A percentile compares a stretch with the other conserved stretches of the same genome.
Conservation (phyloP, 2,113 vertebrate species). For the Dicaeum eximium region DNA sequence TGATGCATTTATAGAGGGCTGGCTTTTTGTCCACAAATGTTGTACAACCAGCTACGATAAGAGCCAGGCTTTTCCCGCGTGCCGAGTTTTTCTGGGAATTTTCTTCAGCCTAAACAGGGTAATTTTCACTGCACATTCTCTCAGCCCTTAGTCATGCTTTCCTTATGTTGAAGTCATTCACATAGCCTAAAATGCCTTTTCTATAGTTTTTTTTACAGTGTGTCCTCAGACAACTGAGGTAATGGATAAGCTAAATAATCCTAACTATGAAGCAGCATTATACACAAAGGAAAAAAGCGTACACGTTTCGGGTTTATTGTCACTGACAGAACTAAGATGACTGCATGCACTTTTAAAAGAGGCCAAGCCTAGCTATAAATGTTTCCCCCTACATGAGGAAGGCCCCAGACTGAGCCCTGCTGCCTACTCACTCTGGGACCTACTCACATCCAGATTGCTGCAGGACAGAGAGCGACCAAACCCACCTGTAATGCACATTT, state of each 20-base stretch:
- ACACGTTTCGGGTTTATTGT: neutral
- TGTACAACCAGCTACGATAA: slow-evolving; percentile 19
- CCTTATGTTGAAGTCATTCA: slow-evolving; percentile 60
- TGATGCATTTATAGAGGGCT: slow-evolving; percentile 27
- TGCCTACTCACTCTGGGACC: neutral
- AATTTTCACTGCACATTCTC: slow-evolving; percentile 57
- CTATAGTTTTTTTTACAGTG: slow-evolving; percentile 43
- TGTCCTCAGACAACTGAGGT: slow-evolving; percentile 52
- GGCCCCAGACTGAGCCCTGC: neutral
- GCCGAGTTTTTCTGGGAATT: slow-evolving; percentile 76
- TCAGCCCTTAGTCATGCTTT: slow-evolving; percentile 73
- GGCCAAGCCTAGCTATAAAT: neutral
- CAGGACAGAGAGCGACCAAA: neutral
- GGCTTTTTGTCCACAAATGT: slow-evolving; percentile 39
- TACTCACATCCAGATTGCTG: neutral
- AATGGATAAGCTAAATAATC: slow-evolving; percentile 59
- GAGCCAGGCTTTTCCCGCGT: slow-evolving; percentile 70
- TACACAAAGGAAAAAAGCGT: slow-evolving; percentile 9
- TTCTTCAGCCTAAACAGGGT: slow-evolving; percentile 59
- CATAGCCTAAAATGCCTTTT: slow-evolving; percentile 52
- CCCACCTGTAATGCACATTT: neutral
- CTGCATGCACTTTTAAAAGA: neutral
- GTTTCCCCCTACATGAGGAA: neutral
- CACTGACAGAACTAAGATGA: neutral
- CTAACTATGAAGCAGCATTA: slow-evolving; percentile 47